Evolutionary conservation across 1,140 invertebrate genomes (phyloP).

Genomic region (Stegodyphus dumicola): DNA sequence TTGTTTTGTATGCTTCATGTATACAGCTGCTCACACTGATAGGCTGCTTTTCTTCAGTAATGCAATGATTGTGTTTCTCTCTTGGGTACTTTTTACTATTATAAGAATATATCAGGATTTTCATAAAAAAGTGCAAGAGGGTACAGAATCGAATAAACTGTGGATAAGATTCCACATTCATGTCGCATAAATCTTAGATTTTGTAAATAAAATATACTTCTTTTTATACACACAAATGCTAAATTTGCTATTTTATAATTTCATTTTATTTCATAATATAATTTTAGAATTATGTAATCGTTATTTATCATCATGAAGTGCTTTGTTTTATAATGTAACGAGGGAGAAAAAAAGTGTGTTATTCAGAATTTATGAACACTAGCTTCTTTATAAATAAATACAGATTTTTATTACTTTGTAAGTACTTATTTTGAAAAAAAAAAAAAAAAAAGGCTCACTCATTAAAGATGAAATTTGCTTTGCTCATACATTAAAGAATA

Average conservation of each 20-base stretch:
- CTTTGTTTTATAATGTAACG: too few species aligned
- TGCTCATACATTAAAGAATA: too few species aligned
- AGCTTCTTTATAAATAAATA: too few species aligned
- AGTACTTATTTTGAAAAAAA: too few species aligned
- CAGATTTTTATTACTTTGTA: too few species aligned
- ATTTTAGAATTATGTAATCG: too few species aligned
- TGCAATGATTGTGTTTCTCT: slow-evolving; percentile 13
- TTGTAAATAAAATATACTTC: slow-evolving; percentile 42
- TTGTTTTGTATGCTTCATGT: not conserved
- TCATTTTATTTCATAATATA: slow-evolving; percentile 28
- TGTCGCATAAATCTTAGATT: not conserved
- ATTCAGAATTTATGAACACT: too few species aligned
- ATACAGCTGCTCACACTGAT: not conserved
- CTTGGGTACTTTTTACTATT: slow-evolving; percentile 24
- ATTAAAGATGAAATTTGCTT: too few species aligned
- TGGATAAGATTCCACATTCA: not conserved
- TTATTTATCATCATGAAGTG: too few species aligned
- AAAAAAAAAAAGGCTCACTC: too few species aligned
- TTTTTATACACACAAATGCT: slow-evolving; percentile 49
- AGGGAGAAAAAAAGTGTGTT: too few species aligned
- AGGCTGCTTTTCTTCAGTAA: not conserved
- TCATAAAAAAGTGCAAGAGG: not conserved
- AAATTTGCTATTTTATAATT: slow-evolving; percentile 40
- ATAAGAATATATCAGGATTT: not conserved
- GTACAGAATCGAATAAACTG: not conserved